A percentile compares a stretch with the other conserved stretches of the same genome.
phyloP scores from a whole-genome alignment of 2,113 vertebrate species.

The Dryoscopus gambensis region DNA sequence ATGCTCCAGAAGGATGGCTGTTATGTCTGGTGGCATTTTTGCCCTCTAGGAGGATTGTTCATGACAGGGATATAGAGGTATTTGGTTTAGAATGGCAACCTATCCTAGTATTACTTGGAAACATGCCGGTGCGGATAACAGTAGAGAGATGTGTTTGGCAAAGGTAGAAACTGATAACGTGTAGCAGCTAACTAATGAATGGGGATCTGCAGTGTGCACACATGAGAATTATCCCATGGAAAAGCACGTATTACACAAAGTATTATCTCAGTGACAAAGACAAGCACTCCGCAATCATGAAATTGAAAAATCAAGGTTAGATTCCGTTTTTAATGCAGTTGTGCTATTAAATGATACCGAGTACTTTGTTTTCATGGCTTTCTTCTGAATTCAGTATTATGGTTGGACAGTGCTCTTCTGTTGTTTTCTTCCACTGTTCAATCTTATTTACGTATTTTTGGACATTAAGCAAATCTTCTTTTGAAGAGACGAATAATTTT shows the following conservation, averaged over 20 bases:
- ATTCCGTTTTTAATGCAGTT: neutral
- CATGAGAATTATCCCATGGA: neutral
- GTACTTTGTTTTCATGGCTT: neutral
- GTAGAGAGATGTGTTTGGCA: neutral
- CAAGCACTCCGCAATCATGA: neutral
- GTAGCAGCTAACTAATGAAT: neutral
- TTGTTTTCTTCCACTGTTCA: neutral
- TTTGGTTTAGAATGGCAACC: neutral
- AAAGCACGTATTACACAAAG: neutral
- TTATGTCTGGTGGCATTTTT: neutral
- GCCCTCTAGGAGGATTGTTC: neutral
- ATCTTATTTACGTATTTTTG: neutral
- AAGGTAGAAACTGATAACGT: neutral
- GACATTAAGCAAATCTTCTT: neutral
- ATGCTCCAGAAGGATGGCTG: neutral
- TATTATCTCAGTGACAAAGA: neutral
- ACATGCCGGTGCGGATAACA: neutral
- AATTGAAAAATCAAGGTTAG: neutral
- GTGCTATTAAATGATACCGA: neutral
- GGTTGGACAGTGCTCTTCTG: neutral
- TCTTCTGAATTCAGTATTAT: neutral
- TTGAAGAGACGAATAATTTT: neutral
- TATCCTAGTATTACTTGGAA: neutral
- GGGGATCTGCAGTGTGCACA: neutral
- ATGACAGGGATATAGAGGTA: neutral